Conservation (phyloP, 2,113 vertebrate species). For the Rhombomys opimus region DNA sequence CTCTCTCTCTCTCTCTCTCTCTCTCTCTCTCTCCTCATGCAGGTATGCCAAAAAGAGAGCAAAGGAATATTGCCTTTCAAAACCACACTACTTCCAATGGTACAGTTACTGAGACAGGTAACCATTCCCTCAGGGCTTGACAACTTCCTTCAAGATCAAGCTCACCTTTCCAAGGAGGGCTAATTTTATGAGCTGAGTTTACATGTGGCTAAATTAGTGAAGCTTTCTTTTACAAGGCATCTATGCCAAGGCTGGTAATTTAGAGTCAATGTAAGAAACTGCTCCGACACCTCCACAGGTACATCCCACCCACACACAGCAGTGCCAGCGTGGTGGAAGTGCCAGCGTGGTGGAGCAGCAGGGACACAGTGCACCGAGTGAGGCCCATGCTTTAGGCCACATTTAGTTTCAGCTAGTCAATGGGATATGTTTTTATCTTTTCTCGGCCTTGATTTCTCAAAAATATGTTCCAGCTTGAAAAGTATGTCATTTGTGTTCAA, state of each 20-base stretch:
- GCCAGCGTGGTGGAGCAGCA: not conserved
- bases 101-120: constrained; percentile 41
- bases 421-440: not conserved
- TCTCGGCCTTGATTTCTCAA: constrained; percentile 6
- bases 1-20: too few species aligned
- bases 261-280: constrained; percentile 23
- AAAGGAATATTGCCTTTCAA: constrained; percentile 36
- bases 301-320: not conserved
- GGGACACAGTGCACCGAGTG: not conserved
- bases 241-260: constrained; percentile 43
- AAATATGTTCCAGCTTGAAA: constrained; percentile 33
- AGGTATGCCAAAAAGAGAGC: not conserved
- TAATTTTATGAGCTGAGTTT: constrained; percentile 26
- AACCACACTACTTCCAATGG: constrained; percentile 28
- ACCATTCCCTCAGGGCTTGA: constrained; percentile 7
- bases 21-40: too few species aligned
- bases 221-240: constrained; percentile 61
- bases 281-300: not conserved
- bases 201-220: constrained; percentile 26
- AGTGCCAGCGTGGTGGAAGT: not conserved
- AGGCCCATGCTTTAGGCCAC: not conserved
- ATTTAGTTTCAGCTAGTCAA: constrained; percentile 13
- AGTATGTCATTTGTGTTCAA: constrained; percentile 8
- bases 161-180: constrained; percentile 15
- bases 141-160: not conserved